Base-by-base conservation (phyloP, 2,797 vertebrate species). In the Darevskia nairensis region DNA sequence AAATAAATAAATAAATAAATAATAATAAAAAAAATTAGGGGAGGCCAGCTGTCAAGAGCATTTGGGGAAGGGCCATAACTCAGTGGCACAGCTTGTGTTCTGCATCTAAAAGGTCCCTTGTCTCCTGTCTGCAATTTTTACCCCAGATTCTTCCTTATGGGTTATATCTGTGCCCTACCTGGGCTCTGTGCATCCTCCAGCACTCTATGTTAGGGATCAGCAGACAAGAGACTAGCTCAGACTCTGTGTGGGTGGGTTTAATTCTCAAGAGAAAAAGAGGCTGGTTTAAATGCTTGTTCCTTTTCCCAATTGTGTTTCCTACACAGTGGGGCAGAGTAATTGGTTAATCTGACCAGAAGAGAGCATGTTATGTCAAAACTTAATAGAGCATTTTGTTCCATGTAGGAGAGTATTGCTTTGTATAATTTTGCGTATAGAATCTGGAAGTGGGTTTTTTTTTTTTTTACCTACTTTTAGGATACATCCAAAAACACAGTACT, bases 301-400 rank as follows among this genome's bases (percentile, higher is more conserved):
- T 7, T 44, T n/a, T n/a, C 27, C 23, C 64, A 13, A 6, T 11
- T 87, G 59, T 46, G 21, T 50, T 82, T 88, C 61, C 32, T 78
- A 39, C 68, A 84, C 74, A 32, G 29, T 25, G 66, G 66, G 68
- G 11, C n/a, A 19, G 46, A 21, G 59, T 84, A 83, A 83, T 76
- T 55, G 46, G 75, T 59, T 83, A 68, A 84, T 68, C 74, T 84
- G 41, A 68, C 80, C 75, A 41, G 74, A 41, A 88, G 82, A 83
- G 82, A 83, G 69, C 74, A 78, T 15, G 13, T 59, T 55, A 69
- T 83, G 74, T 69, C 69, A 83, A 74, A 77, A 69, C 74, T 41
- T 68, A 69, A 32, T 78, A 78, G 64, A 78, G 61, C 74, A 59
- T 83, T 87, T 76, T 61, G 64, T 41, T 3, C 35, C 35, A 10